Base-by-base conservation (phyloP, 2,113 vertebrate species). In the Nymphicus hollandicus region DNA sequence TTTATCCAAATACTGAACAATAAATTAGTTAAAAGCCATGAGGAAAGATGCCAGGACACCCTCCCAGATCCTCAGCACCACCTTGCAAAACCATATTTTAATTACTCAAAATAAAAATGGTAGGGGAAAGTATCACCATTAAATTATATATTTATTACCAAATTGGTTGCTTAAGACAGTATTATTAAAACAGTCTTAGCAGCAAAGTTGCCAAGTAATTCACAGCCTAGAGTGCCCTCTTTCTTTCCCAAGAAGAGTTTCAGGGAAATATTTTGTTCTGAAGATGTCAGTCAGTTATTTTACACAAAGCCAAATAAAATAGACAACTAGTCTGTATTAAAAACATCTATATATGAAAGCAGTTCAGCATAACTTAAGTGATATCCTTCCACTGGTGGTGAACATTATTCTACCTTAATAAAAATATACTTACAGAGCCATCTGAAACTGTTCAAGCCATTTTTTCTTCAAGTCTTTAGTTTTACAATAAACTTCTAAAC, bases 401-500 rank as follows among this genome's bases (percentile, higher is more conserved):
- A 84, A 78, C 6, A 9, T 11, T 8, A 80, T 83, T 69, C 73
- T 86, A 37, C 20, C 29, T 64, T 39, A 66, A 80, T 81, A 63
- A 55, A 56, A 95, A 61, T 39, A 94, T 98, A 99, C 99, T 99
- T 97, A 99, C 99, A 99, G 98, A 86, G 99, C 99, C 99, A 99
- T 99, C 97, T 98, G 98, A 97, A 99, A 99, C 96, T 99, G 99
- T 79, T 99, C 99, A 93, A 99, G 98, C 99, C 99, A 99, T 95
- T 99, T 99, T 98, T 99, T 99, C 97, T 99, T 99, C 97, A 99
- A 97, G 93, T 99, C 99, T 98, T 99, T 99, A 92, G 99, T 99
- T 98, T 99, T 99, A 97, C 99, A 99, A 96, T 99, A 99, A 97
- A 99, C 99, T 97, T 99, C 99, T 88, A 99, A 98, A 77, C 99